Evolutionary conservation across 2,888 invertebrate species (phyloP).

Genomic region (Pachycephus smyrnensis): DNA sequence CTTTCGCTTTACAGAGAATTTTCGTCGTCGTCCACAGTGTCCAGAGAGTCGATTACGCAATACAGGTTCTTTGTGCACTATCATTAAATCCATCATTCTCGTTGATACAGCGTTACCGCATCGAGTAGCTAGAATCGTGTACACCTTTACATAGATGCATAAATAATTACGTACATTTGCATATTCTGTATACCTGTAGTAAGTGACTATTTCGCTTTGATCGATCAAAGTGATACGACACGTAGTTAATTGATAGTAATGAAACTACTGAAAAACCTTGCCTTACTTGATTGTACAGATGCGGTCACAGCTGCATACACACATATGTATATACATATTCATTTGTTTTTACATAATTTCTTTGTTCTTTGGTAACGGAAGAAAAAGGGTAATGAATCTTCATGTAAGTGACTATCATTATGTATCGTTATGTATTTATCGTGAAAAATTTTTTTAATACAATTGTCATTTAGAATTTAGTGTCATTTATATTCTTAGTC

Average conservation of each 20-base stretch:
- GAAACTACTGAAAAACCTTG: neutral
- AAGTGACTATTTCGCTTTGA: neutral
- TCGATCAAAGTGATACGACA: neutral
- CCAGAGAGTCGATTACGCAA: neutral
- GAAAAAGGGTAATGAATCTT: neutral
- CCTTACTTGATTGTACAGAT: neutral
- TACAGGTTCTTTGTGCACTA: neutral
- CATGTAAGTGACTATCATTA: neutral
- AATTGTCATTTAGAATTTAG: neutral
- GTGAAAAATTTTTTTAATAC: neutral
- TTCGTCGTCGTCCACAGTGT: neutral
- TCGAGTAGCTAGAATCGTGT: neutral
- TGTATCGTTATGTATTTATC: neutral
- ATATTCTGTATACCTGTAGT: neutral
- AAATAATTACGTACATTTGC: neutral
- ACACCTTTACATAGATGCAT: neutral
- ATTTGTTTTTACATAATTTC: too few relatives aligned
- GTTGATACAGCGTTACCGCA: neutral
- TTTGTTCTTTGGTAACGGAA: neutral
- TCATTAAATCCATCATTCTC: neutral
- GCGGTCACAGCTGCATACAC: neutral
- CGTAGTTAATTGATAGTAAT: neutral
- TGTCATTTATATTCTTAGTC: conserved; percentile 48
- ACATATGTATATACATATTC: neutral
- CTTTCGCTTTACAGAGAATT: neutral